These are phyloP conservation scores for Elgonia sp. DNA, from an alignment of 2,888 invertebrate species.

Conservation along the genomic window DNA sequence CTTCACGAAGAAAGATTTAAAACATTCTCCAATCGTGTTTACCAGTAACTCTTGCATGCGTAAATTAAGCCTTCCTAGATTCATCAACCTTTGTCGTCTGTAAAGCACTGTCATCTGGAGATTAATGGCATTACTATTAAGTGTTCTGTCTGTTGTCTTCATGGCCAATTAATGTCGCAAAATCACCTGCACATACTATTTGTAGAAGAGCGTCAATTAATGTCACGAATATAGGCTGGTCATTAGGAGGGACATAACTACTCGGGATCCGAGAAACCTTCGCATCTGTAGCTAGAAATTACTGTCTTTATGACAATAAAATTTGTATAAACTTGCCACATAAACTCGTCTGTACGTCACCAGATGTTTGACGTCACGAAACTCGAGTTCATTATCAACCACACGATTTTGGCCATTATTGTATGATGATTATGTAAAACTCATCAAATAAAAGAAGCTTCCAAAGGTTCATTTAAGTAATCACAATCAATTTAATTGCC, in stretches of 20 bases:
- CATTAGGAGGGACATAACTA: slow-evolving; percentile 36
- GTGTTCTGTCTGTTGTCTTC: slow-evolving; percentile 61
- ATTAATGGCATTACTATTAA: slow-evolving; percentile 62
- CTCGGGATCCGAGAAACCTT: slow-evolving; percentile 20
- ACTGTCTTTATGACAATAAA: slow-evolving; percentile 35
- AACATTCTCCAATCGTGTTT: neutral
- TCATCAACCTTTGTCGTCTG: slow-evolving; percentile 42
- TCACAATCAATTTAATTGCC: slow-evolving; percentile 46
- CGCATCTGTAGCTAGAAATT: slow-evolving; percentile 20
- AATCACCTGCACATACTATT: slow-evolving; percentile 60
- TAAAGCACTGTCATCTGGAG: slow-evolving; percentile 50
- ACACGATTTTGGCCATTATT: neutral
- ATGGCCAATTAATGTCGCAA: slow-evolving; percentile 66
- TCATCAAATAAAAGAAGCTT: neutral
- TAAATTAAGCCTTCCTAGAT: slow-evolving; percentile 56
- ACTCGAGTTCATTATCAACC: neutral
- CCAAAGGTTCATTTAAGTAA: slow-evolving; percentile 44
- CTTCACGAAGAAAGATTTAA: neutral
- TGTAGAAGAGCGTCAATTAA: slow-evolving; percentile 58
- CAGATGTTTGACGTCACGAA: slow-evolving; percentile 8
- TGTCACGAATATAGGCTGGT: slow-evolving; percentile 68
- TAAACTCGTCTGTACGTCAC: neutral
- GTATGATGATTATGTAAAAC: slow-evolving; percentile 4
- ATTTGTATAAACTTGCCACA: neutral
- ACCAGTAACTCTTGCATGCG: neutral